Evolutionary conservation across 2,113 vertebrate genomes (phyloP).

Genomic region (Saccopteryx bilineata): DNA sequence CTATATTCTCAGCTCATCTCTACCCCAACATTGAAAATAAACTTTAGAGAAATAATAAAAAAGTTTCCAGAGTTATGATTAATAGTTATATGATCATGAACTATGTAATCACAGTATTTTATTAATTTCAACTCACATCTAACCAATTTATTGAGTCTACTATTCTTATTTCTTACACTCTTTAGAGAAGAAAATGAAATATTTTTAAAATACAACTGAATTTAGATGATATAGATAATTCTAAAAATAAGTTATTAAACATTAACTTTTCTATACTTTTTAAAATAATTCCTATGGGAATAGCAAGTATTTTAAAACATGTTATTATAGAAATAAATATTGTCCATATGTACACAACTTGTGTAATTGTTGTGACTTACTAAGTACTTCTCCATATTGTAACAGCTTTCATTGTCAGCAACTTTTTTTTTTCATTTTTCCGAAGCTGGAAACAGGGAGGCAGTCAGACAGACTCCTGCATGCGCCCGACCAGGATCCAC

Average conservation of each 20-base stretch:
- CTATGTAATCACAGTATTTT: neutral
- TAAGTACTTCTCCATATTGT: neutral
- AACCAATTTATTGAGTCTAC: neutral
- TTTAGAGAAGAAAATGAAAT: slow-evolving; percentile 4
- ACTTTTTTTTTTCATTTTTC: neutral
- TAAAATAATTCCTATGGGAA: neutral
- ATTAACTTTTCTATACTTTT: neutral
- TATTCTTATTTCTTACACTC: neutral
- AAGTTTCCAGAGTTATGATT: neutral
- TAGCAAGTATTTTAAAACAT: neutral
- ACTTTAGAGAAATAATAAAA: neutral
- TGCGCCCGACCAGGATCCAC: no score
- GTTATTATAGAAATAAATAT: neutral
- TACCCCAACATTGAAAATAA: neutral
- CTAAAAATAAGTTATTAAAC: neutral
- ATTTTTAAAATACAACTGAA: neutral
- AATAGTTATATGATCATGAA: neutral
- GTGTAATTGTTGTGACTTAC: neutral
- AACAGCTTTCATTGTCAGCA: neutral
- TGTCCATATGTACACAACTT: neutral
- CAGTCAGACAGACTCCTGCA: no score
- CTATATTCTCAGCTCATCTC: neutral
- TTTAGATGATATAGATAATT: neutral
- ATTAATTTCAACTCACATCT: neutral
- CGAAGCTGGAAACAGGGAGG: no score